Conservation (phyloP, 2,888 invertebrate species). For the Oscheius sp. region DNA sequence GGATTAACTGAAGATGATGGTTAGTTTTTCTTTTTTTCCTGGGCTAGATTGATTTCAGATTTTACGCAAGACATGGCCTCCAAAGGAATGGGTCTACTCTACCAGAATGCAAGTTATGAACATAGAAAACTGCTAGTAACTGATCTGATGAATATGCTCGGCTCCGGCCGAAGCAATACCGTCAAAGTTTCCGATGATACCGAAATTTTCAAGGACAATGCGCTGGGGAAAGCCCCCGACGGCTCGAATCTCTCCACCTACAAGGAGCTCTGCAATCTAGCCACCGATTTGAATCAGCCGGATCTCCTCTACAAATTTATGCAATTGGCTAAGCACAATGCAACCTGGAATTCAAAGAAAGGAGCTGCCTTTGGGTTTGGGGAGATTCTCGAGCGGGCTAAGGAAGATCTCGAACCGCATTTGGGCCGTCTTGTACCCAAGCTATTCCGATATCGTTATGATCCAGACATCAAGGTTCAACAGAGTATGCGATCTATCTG, state of each 20-base stretch:
- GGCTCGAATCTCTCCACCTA: constrained; percentile 81
- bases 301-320: constrained; percentile 94
- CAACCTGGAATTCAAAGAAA: constrained; percentile 91
- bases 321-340: constrained; percentile 92
- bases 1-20: constrained; percentile 58
- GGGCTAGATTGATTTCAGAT: constrained; percentile 75
- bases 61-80: constrained; percentile 88
- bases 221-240: constrained; percentile 84
- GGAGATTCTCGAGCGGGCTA: constrained; percentile 84
- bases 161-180: constrained; percentile 73
- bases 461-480: constrained; percentile 90
- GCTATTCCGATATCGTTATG: constrained; percentile 83
- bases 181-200: constrained; percentile 79
- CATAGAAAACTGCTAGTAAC: constrained; percentile 79
- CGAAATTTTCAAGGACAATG: constrained; percentile 86
- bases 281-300: constrained; percentile 91
- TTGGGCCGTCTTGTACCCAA: constrained; percentile 86
- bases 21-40: not conserved
- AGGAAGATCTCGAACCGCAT: constrained; percentile 83
- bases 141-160: constrained; percentile 82
- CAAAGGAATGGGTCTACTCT: constrained; percentile 83
- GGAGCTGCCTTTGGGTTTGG: constrained; percentile 93
- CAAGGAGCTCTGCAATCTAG: constrained; percentile 89
- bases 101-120: constrained; percentile 81
- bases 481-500: constrained; percentile 92